Percentiles rank a stretch among this genome's conserved stretches.
These are phyloP conservation scores for Copidosoma aretas DNA, from an alignment of 2,888 invertebrate species.

Conservation along the genomic window DNA sequence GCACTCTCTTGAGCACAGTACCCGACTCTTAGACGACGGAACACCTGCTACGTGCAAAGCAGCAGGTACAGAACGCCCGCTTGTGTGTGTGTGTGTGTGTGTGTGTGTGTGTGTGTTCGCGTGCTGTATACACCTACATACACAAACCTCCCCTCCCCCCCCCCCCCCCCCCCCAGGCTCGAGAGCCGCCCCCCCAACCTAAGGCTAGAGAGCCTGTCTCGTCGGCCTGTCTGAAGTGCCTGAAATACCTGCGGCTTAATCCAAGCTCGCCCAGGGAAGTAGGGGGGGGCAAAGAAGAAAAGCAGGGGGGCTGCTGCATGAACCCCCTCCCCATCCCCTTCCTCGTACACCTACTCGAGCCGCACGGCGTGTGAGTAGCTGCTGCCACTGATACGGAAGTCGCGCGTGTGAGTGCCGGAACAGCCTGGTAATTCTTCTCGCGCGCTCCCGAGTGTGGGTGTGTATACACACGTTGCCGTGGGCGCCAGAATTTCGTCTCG, in stretches of 20 bases:
- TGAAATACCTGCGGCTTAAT: slow-evolving; percentile 46
- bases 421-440: neutral
- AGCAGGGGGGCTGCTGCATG: too few relatives aligned
- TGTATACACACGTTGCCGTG: too few relatives aligned
- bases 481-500: slow-evolving; percentile 32
- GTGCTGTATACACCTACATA: too few relatives aligned
- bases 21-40: slow-evolving; percentile 35
- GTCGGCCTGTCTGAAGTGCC: slow-evolving; percentile 49
- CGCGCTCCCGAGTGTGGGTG: neutral
- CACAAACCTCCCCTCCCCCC: neutral
- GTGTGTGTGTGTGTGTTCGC: too few relatives aligned
- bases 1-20: slow-evolving; percentile 37
- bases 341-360: too few relatives aligned
- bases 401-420: neutral
- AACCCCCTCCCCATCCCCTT: too few relatives aligned
- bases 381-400: neutral
- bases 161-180: slow-evolving; percentile 32
- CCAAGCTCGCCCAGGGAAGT: slow-evolving; percentile 35
- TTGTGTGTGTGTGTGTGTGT: too few relatives aligned
- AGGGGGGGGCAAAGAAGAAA: slow-evolving; percentile 3
- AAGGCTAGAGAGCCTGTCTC: slow-evolving; percentile 44
- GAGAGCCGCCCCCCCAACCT: too few relatives aligned
- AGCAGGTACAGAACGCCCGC: too few relatives aligned
- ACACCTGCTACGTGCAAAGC: too few relatives aligned
- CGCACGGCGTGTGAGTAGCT: neutral